A percentile compares a stretch with the other conserved stretches of the same genome.
Evolutionary conservation across 2,888 invertebrate genomes (phyloP).

Genomic region (Prosapia bicincta): DNA sequence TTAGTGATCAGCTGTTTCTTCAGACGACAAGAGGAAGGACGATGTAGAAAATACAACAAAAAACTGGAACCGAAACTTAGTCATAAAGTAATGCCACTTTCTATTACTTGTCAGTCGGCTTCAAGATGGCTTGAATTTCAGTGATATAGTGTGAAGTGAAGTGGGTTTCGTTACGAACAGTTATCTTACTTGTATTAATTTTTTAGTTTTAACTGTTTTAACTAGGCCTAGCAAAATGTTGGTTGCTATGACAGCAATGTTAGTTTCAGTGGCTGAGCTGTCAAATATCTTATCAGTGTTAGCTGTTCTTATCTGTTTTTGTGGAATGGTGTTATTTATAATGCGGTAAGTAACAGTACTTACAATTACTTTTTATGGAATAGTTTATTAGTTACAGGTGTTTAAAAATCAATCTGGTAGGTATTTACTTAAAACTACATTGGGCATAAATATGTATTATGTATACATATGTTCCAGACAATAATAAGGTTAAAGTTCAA

Average conservation of each 20-base stretch:
- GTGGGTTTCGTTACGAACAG: slow-evolving; percentile 19
- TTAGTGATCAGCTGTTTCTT: background rate
- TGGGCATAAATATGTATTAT: too few relatives aligned
- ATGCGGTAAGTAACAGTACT: slow-evolving; percentile 65
- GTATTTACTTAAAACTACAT: too few relatives aligned
- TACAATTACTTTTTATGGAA: too few relatives aligned
- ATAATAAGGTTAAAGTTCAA: too few relatives aligned
- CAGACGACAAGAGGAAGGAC: background rate
- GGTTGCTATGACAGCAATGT: slow-evolving; percentile 54
- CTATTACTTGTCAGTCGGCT: slow-evolving; percentile 33
- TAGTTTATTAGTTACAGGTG: too few relatives aligned
- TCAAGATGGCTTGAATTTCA: slow-evolving; percentile 34
- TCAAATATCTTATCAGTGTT: slow-evolving; percentile 73
- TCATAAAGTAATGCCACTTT: slow-evolving; percentile 22
- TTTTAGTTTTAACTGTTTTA: slow-evolving; percentile 16
- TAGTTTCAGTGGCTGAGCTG: slow-evolving; percentile 67
- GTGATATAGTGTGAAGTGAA: slow-evolving; percentile 17
- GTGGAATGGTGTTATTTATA: slow-evolving; percentile 70
- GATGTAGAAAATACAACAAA: background rate
- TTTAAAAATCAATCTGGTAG: too few relatives aligned
- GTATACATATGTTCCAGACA: too few relatives aligned
- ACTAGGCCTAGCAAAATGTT: slow-evolving; percentile 37
- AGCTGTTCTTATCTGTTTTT: slow-evolving; percentile 67
- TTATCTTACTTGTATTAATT: slow-evolving; percentile 12
- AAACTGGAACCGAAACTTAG: background rate